Evolutionary conservation across 2,888 invertebrate genomes (phyloP).

Genomic region (Heliothis peltigera): DNA sequence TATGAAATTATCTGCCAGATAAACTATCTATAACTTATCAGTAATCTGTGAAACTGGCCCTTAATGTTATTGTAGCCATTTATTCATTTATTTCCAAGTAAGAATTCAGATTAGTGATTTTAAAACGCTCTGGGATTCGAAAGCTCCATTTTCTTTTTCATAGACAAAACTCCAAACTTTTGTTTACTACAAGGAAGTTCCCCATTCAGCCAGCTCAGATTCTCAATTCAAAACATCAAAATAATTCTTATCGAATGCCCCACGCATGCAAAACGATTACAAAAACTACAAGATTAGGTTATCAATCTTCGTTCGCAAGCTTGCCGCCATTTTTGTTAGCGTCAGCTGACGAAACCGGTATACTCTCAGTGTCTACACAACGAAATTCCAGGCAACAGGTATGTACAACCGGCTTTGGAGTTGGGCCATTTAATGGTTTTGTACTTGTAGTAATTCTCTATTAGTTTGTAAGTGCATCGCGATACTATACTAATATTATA

Average conservation of each 20-base stretch:
- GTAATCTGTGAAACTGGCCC: too few relatives aligned
- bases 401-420: constrained; percentile 60
- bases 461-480: constrained; percentile 19
- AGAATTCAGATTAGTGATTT: too few relatives aligned
- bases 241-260: constrained; percentile 45
- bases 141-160: too few relatives aligned
- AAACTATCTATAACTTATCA: too few relatives aligned
- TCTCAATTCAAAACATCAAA: constrained; percentile 17
- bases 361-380: constrained; percentile 65
- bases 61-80: too few relatives aligned
- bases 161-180: neutral
- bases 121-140: too few relatives aligned
- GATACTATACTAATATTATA: neutral
- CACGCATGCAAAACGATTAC: constrained; percentile 20
- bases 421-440: constrained; percentile 35
- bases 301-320: constrained; percentile 67
- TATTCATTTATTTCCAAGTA: too few relatives aligned
- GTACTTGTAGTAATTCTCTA: constrained; percentile 9
- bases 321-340: constrained; percentile 76
- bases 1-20: too few relatives aligned
- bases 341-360: constrained; percentile 87
- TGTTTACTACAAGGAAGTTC: neutral
- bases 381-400: constrained; percentile 83
- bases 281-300: constrained; percentile 64
- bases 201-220: neutral